Percentiles rank a stretch among this genome's conserved stretches.
Conservation (phyloP, 1,140 invertebrate genomes). For the Nixonia krombeini region DNA sequence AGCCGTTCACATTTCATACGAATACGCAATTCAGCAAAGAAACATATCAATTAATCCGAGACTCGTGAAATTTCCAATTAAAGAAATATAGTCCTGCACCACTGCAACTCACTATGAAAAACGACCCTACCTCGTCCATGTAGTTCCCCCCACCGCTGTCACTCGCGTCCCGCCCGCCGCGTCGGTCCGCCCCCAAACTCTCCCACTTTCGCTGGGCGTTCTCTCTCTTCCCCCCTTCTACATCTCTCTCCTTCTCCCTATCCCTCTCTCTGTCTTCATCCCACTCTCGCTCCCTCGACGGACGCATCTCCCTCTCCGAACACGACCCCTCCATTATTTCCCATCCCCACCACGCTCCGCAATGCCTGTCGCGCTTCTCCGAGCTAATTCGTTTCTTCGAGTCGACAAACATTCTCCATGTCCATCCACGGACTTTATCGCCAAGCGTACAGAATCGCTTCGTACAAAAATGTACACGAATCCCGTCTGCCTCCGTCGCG, state of each 20-base stretch:
- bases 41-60: constrained; percentile 43
- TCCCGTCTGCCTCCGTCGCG: constrained; percentile 10
- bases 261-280: constrained; percentile 31
- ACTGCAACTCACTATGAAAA: constrained; percentile 33
- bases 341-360: constrained; percentile 40
- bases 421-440: constrained; percentile 59
- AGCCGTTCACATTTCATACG: constrained; percentile 10
- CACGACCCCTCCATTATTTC: constrained; percentile 22
- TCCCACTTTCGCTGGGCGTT: constrained; percentile 12
- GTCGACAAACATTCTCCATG: constrained; percentile 52
- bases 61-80: constrained; percentile 22
- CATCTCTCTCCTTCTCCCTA: constrained; percentile 17
- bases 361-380: constrained; percentile 27
- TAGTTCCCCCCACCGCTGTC: background rate
- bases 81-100: constrained; percentile 35
- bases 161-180: constrained; percentile 27
- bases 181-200: constrained; percentile 21
- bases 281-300: constrained; percentile 39
- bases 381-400: constrained; percentile 67
- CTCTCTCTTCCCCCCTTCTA: background rate
- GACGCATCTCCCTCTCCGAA: no score
- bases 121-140: constrained; percentile 13
- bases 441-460: constrained; percentile 62
- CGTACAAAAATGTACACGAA: constrained; percentile 65
- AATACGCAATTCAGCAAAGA: constrained; percentile 11